Conservation (phyloP, 2,888 invertebrate genomes). For the Cyaniris semiargus region DNA sequence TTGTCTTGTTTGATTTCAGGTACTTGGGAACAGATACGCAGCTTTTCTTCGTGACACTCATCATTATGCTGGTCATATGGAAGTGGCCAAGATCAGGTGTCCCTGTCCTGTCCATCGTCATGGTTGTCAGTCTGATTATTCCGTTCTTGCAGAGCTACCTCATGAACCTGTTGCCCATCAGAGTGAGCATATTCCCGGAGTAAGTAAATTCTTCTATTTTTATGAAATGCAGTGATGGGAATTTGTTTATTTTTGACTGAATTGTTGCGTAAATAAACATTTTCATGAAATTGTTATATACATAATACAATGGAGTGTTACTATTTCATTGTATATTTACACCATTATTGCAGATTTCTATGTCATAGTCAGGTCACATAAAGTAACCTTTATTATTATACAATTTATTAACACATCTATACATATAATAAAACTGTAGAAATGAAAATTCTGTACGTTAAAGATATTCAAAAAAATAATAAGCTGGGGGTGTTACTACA, state of each 20-base stretch:
- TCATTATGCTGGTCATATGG: constrained; percentile 70
- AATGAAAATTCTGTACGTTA: too few species aligned
- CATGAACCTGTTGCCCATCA: constrained; percentile 69
- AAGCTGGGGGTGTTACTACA: too few species aligned
- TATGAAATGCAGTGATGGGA: background rate
- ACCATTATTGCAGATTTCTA: background rate
- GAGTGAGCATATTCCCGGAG: constrained; percentile 74
- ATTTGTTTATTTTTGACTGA: background rate
- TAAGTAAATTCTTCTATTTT: constrained; percentile 50
- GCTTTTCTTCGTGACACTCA: constrained; percentile 67
- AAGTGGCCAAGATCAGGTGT: constrained; percentile 67
- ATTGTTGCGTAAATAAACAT: background rate
- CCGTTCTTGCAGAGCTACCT: constrained; percentile 74
- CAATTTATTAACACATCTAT: too few species aligned
- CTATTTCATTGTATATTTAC: background rate
- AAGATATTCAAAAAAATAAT: too few species aligned
- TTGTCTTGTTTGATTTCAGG: constrained; percentile 50
- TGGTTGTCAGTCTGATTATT: constrained; percentile 66
- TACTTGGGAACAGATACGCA: constrained; percentile 75
- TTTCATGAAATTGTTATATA: background rate
- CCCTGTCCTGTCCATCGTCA: constrained; percentile 60
- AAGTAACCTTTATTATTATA: background rate
- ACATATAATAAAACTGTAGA: too few species aligned
- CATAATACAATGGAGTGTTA: background rate
- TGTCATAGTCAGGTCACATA: background rate